Base-by-base conservation (phyloP, 1,140 invertebrate species). In the Leptonema lineaticorne region DNA sequence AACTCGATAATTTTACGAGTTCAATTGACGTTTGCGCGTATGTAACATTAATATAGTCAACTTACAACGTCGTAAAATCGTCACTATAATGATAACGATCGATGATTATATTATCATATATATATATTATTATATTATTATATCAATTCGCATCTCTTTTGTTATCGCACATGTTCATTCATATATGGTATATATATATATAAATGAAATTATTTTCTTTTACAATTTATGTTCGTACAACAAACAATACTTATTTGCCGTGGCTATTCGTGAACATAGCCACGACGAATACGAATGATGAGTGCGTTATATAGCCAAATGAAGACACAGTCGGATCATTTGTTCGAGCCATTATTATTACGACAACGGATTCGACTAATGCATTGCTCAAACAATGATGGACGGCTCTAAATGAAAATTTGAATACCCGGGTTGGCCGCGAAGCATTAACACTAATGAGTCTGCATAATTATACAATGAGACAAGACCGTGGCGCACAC, bases 381-480 rank as follows among this genome's bases (percentile, higher is more conserved):
- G 57, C 57, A 59, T 59, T 59, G 24, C 28, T 41, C 57, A 41
- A 59, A 59, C 57, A 59, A 59, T 59, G 57, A 59, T 59, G 57
- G 57, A 59, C 57, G 57, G 28, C 57, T 59, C 28, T 16, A 28
- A 59, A 59, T 59, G 33, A 59, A 59, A 59, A 59, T 59, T 59
- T 59, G 57, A 59, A 59, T 59, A 59, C 57, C 28, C 57, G 22
- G n/a, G 57, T 59, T 59, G 57, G 57, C 57, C 24, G 33, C 57
- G 57, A 59, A 29, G 57, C 57, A 59, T 59, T 59, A 59, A 24
- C 57, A 24, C 33, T 59, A 59, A 59, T 59, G 57, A 59, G 57
- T 59, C 57, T 59, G 57, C 57, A 59, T 59, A 59, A 59, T 59
- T 59, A 59, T 28, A 59, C 28, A 41, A 59, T 59, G 57, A 59